These are phyloP conservation scores for Tamias sibiricus DNA, from an alignment of 2,113 vertebrate species.

Conservation along the genomic window DNA sequence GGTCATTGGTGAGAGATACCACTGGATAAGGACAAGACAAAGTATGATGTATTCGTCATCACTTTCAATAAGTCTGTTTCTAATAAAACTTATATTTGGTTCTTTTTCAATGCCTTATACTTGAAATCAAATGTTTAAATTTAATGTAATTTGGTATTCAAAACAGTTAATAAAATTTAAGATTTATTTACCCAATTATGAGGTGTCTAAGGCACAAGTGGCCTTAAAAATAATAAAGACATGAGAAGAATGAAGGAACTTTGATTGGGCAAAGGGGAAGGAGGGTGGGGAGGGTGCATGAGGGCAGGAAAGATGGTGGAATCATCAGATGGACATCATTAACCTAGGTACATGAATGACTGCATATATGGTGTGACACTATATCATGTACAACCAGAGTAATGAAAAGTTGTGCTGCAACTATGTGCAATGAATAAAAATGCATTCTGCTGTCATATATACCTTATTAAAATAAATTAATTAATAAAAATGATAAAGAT, in stretches of 20 bases:
- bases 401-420: too few species aligned
- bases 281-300: too few species aligned
- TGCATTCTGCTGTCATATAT: too few species aligned
- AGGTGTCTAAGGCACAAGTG: neutral
- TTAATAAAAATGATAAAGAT: neutral
- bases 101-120: neutral
- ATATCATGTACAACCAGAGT: too few species aligned
- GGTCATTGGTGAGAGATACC: neutral
- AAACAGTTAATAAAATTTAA: neutral
- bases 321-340: too few species aligned
- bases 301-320: too few species aligned
- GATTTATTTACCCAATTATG: neutral
- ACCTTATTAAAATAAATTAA: too few species aligned
- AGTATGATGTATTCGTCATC: neutral
- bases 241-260: too few species aligned
- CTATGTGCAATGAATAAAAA: too few species aligned
- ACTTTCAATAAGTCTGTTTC: neutral
- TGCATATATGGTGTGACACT: too few species aligned
- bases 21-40: neutral
- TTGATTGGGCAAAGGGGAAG: too few species aligned
- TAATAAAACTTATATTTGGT: neutral
- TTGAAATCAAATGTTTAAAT: neutral
- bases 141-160: conserved; percentile 1
- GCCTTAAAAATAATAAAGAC: neutral
- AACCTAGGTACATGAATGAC: too few species aligned